Evolutionary conservation across 1,140 invertebrate genomes (phyloP), one percentile per base, ranked within the genome.

Genomic region (Mamestra configurata): DNA sequence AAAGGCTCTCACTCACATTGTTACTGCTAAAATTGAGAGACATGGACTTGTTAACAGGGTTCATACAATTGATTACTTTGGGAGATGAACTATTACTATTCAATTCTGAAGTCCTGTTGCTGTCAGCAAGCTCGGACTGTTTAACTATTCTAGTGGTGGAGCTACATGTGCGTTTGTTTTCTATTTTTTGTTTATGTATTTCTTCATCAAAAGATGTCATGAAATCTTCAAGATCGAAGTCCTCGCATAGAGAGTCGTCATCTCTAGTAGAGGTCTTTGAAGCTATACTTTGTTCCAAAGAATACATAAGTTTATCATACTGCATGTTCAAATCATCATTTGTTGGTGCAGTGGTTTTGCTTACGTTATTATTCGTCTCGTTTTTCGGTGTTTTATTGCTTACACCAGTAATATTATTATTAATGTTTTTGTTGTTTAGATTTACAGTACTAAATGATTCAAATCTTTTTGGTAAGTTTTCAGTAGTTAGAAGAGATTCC

Each of bases 21-120:
- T 94, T 95, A 88, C 87, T 94, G 92, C 94, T 95, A 95, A 95
- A 95, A 95, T 93, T 90, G 83, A 95, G 91, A 94, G 95, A 95
- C 79, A 91, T 92, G 18, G 95, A 95, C 85, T 95, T 95, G 88
- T 95, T 95, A 89, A 94, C 94, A 57, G 93, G 94, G 40, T 91
- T 88, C 80, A 94, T 85, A 82, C 91, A 89, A 70, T 95, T 95
- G 64, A 88, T 79, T 75, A 90, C 51, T 86, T 92, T 92, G 13
- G 90, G 90, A 7, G 90, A 82, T 2, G 88, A 91, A 80, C 89
- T 88, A 46, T 89, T 71, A 37, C 90, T 91, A 87, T 90, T 91
- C 11, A 88, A 87, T 68, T 89, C 85, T 5, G 89, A 89, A 27
- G 83, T 85, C 59, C 85, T 87, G 79, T 88, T 86, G 70, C 87